Conservation (phyloP, 2,113 vertebrate species). For the Albula glossodonta region DNA sequence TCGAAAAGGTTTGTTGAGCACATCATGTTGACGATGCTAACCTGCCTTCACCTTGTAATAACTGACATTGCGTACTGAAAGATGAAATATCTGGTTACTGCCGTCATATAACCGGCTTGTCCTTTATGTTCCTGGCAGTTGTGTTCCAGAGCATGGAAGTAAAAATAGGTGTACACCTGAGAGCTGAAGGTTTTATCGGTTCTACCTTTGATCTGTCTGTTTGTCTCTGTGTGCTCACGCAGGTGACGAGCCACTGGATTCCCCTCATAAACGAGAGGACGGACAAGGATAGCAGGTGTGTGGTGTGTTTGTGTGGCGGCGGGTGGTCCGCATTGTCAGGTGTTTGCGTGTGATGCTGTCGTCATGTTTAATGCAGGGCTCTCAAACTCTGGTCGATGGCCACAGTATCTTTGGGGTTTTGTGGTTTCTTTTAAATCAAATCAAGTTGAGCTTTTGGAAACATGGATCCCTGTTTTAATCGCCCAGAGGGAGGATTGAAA, state of each 20-base stretch:
- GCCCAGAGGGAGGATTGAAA: too few relatives aligned
- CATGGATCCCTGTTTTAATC: too few relatives aligned
- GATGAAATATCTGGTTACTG: neutral
- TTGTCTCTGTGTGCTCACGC: neutral
- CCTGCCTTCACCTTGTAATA: neutral
- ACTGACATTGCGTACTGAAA: neutral
- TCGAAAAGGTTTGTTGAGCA: slow-evolving; percentile 85
- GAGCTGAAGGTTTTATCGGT: neutral
- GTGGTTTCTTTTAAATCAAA: too few relatives aligned
- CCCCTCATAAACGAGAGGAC: slow-evolving; percentile 96
- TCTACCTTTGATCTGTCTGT: slow-evolving; percentile 28
- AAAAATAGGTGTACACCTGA: slow-evolving; percentile 4
- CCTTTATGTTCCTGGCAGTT: neutral
- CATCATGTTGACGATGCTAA: neutral
- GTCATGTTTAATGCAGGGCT: neutral
- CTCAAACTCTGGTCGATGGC: too few relatives aligned
- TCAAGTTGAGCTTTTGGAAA: too few relatives aligned
- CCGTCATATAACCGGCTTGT: neutral
- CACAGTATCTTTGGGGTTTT: too few relatives aligned
- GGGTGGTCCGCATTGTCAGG: neutral
- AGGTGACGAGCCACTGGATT: slow-evolving; percentile 99
- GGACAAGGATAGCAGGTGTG: slow-evolving; percentile 97
- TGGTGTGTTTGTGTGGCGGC: neutral
- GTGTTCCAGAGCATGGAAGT: neutral
- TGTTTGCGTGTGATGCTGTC: slow-evolving; percentile 9